Evolutionary conservation across 1,140 invertebrate genomes (phyloP).

Genomic region (Asbolus verrucosus): DNA sequence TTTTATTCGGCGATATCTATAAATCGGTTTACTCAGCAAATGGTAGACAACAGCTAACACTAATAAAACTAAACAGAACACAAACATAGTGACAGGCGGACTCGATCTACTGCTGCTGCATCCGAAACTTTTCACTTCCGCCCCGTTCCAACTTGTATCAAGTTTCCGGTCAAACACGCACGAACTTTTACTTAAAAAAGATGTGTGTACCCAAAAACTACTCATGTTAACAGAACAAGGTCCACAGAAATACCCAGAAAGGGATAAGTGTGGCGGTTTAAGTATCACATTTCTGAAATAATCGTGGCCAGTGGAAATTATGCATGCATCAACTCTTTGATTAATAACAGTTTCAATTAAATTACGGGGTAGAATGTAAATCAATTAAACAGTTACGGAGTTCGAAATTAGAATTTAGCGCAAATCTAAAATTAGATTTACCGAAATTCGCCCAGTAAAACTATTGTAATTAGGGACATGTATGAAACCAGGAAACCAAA

Average conservation of each 20-base stretch:
- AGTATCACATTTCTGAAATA: conserved; percentile 23
- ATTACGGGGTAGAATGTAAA: conserved; percentile 45
- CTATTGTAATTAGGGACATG: too few relatives aligned
- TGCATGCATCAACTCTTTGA: conserved; percentile 41
- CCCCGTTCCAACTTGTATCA: conserved; percentile 18
- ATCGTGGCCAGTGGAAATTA: conserved; percentile 30
- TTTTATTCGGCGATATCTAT: conserved; percentile 35
- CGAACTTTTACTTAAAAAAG: not conserved
- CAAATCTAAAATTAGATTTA: conserved; percentile 34
- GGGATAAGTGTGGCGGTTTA: too few relatives aligned
- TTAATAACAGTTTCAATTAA: conserved; percentile 46
- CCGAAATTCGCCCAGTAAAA: not conserved
- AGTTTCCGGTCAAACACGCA: conserved; percentile 22
- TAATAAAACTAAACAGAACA: conserved; percentile 40
- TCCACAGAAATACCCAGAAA: too few relatives aligned
- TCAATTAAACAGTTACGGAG: conserved; percentile 42
- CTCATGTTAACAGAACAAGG: not conserved
- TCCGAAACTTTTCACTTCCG: conserved; percentile 45
- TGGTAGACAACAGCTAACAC: conserved; percentile 39
- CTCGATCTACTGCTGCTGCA: conserved; percentile 15
- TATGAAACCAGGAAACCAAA: too few relatives aligned
- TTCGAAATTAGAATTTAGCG: conserved; percentile 37
- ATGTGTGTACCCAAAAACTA: not conserved
- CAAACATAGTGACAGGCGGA: conserved; percentile 23
- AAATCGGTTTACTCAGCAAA: conserved; percentile 46